phyloP scores from a whole-genome alignment of 2,113 vertebrate genomes.

The Phalacrocorax pelagicus region DNA sequence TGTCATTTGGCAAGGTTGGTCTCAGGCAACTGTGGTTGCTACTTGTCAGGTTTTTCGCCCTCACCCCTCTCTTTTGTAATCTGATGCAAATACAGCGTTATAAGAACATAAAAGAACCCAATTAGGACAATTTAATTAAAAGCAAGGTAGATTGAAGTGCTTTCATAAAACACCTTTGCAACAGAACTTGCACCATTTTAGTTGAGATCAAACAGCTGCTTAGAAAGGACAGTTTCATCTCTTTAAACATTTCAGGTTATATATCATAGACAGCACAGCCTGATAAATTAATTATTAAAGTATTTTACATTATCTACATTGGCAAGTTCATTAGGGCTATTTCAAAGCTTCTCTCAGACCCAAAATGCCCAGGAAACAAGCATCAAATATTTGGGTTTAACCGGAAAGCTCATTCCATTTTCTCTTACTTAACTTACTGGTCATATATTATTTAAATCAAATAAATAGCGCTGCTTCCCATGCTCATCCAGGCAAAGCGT shows the following conservation, averaged over 20 bases:
- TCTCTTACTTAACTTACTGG: slow-evolving; percentile 34
- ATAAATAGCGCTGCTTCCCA: background rate
- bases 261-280: background rate
- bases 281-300: slow-evolving; percentile 62
- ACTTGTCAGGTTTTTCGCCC: background rate
- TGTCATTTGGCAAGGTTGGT: background rate
- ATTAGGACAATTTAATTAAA: background rate
- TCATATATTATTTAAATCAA: slow-evolving; percentile 53
- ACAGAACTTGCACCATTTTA: background rate
- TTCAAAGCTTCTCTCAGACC: slow-evolving; percentile 21
- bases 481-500: background rate
- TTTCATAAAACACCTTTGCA: background rate
- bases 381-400: slow-evolving; percentile 21
- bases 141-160: background rate
- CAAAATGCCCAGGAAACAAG: slow-evolving; percentile 9
- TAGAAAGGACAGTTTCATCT: background rate
- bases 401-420: slow-evolving; percentile 12
- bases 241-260: slow-evolving; percentile 17
- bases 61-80: background rate
- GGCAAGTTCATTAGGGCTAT: slow-evolving; percentile 34
- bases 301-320: slow-evolving; percentile 45
- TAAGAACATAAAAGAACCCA: background rate
- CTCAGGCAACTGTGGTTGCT: background rate
- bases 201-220: background rate
- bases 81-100: background rate